These are phyloP conservation scores for Lethocerus indicus DNA, from an alignment of 1,140 invertebrate genomes.

Conservation along the genomic window DNA sequence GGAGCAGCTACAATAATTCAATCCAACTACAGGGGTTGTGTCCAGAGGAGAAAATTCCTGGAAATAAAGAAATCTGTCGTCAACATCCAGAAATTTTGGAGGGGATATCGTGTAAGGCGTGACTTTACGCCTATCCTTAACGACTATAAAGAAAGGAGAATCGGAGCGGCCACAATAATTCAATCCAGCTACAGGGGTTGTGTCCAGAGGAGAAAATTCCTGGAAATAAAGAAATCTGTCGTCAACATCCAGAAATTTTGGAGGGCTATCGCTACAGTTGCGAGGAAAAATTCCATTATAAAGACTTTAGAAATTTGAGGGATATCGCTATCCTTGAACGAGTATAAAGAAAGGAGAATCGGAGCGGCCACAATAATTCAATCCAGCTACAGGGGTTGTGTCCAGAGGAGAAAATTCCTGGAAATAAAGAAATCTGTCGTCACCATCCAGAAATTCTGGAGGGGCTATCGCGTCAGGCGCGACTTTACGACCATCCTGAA, in stretches of 20 bases:
- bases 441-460: background rate
- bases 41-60: background rate
- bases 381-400: background rate
- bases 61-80: background rate
- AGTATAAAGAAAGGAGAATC: too few species aligned
- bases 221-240: background rate
- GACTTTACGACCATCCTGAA: background rate
- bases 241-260: background rate
- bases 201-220: background rate
- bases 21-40: background rate
- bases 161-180: background rate
- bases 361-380: background rate
- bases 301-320: background rate
- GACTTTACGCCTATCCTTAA: background rate
- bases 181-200: background rate
- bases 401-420: background rate
- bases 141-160: background rate
- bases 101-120: slow-evolving; percentile 1
- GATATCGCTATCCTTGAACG: background rate
- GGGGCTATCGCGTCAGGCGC: background rate
- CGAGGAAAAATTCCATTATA: background rate
- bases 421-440: background rate
- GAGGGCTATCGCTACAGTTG: too few species aligned
- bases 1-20: slow-evolving; percentile 17
- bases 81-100: slow-evolving; percentile 7